Base-by-base conservation (phyloP, 1,140 invertebrate species). In the Scaptomyza pallida region DNA sequence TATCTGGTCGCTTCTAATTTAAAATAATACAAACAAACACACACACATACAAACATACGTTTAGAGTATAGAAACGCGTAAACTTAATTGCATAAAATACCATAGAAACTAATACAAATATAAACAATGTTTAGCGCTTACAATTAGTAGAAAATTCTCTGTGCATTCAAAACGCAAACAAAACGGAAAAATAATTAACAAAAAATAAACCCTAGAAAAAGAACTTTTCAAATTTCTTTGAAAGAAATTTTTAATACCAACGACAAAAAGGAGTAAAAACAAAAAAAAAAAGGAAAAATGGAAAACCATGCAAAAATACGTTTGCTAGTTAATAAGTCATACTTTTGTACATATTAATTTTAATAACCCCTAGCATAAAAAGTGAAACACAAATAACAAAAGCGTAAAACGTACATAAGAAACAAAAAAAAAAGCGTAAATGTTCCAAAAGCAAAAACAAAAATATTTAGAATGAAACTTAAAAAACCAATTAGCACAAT, bases 1-100 rank as follows among this genome's bases (percentile, higher is more conserved):
- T 81, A 85, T 85, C 80, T 85, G 80, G 80, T 85, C 80, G 80
- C 81, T 85, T 85, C 73, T 86, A 68, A 85, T 85, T 72, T 86
- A 81, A 81, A 78, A 74, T 74, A 86, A 8, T n/a, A 35, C n/a
- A 35, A 10, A 56, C 19, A 82, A 23, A 76, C n/a, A 73, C 55
- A 68, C 45, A 70, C 62, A 77, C 35, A 62, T 62, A 71, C 61
- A 78, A 64, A 63, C 48, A 75, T 69, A 85, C 57, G 67, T 71
- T 68, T 72, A 77, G 71, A 55, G 75, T 70, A 72, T 76, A 67
- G 55, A 69, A 59, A 72, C 47, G 57, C 61, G 41, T 52, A 45
- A 35, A 45, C 59, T 54, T 69, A 55, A 69, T 40, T 55, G 55
- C 63, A 67, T 60, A 51, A 41, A 54, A 40, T 54, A 59, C 43